These are phyloP conservation scores for Alethe diademata DNA, from an alignment of 2,113 vertebrate species.

Conservation along the genomic window DNA sequence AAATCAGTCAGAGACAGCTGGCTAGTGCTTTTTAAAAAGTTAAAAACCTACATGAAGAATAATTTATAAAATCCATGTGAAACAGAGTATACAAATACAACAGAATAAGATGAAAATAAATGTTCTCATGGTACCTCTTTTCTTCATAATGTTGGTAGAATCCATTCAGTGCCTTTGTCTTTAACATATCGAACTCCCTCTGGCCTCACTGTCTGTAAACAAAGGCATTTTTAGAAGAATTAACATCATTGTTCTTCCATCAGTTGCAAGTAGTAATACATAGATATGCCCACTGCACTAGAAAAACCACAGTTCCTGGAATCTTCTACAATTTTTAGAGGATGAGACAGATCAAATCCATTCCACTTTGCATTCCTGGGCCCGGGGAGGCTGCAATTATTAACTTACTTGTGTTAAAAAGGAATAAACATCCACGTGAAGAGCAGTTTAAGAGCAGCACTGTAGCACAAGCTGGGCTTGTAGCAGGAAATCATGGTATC, in stretches of 20 bases:
- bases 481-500: background rate
- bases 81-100: background rate
- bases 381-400: background rate
- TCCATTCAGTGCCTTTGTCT: background rate
- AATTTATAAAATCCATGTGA: background rate
- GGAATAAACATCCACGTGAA: background rate
- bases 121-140: constrained; percentile 31
- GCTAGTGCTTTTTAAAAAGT: background rate
- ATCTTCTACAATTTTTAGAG: background rate
- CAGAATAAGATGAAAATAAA: background rate
- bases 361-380: background rate
- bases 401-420: background rate
- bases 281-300: background rate
- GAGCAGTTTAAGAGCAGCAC: background rate
- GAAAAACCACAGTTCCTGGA: background rate
- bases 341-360: background rate
- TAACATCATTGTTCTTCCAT: background rate
- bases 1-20: background rate
- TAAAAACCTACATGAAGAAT: background rate
- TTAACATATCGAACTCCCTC: constrained; percentile 39
- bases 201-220: constrained; percentile 54
- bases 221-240: constrained; percentile 25
- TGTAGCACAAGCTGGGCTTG: background rate
- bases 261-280: background rate
- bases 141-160: background rate